Percentiles rank a stretch among this genome's conserved stretches.
Conservation (phyloP, 2,888 invertebrate species). For the Andrena fulva region DNA sequence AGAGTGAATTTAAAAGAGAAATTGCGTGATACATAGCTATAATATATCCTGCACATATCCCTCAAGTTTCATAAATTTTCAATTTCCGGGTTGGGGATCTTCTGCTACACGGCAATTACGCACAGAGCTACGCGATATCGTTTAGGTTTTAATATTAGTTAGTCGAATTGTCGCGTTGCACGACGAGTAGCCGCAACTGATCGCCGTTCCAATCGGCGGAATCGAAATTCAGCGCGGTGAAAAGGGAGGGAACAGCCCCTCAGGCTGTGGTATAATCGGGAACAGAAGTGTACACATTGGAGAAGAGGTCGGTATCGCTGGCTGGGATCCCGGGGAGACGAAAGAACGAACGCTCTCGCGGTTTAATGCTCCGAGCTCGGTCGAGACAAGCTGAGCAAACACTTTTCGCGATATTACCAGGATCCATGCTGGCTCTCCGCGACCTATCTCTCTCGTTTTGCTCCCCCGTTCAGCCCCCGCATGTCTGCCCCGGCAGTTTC, state of each 20-base stretch:
- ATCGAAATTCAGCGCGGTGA: constrained; percentile 52
- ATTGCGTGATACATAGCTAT: no score
- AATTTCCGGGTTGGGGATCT: no score
- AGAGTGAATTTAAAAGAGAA: no score
- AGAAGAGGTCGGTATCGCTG: constrained; percentile 60
- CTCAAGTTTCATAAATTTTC: no score
- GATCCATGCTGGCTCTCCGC: constrained; percentile 68
- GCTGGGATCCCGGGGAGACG: constrained; percentile 66
- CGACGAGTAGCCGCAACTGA: constrained; percentile 17
- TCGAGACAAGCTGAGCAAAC: constrained; percentile 84
- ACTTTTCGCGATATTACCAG: constrained; percentile 84
- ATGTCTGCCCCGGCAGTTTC: constrained; percentile 28
- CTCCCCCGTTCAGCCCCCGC: constrained; percentile 18
- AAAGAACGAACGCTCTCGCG: constrained; percentile 77
- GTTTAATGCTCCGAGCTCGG: constrained; percentile 79
- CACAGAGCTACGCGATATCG: no score
- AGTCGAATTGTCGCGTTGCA: constrained; percentile 24
- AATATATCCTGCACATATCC: no score
- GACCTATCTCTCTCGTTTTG: constrained; percentile 59
- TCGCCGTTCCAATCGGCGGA: constrained; percentile 56
- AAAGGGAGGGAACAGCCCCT: constrained; percentile 48
- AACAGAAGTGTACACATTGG: constrained; percentile 67
- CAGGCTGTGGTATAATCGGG: constrained; percentile 64
- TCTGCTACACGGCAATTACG: no score
- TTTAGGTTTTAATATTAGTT: constrained; percentile 3